Evolutionary conservation across 2,113 vertebrate species (phyloP), one percentile per base, ranked within the genome.

Genomic region (Scytalopus superciliaris): DNA sequence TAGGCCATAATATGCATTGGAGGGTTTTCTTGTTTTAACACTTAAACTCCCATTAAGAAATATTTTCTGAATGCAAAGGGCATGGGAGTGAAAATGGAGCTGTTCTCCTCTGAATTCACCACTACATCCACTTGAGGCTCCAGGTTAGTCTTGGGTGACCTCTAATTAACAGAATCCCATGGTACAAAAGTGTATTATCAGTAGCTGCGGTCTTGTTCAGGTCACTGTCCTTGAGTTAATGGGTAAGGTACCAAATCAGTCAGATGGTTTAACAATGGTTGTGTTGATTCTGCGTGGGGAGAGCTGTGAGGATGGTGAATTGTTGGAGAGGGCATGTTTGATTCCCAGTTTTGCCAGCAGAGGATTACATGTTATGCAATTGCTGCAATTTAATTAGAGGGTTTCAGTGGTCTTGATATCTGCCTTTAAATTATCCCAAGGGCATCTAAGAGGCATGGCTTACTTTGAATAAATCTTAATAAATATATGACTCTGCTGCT

Each of bases 391-490:
- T 87, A 92, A 89, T 95, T 82, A 68, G 7, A 92, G 57, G 10
- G 60, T 81, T 74, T 85, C 79, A 81, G 69, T 64, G 59, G 72
- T 63, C 90, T 93, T 88, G 89, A 82, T 96, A 90, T 73, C 89
- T 96, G 90, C 86, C 88, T 94, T 94, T 95, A 95, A 87, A 82
- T 96, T 84, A 86, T 78, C 88, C 80, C 85, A 86, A 78, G 94
- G 94, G 76, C 94, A 93, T 78, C 49, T 11, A 78, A 83, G 80
- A 68, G 53, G 80, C 84, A 89, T 30, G 66, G 44, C 88, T 82
- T 92, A 10, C 96, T 97, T 97, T 95, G 96, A 96, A 91, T 95
- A 95, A 97, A 94, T 97, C 96, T 97, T 96, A 87, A 88, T 93
- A 68, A 95, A 87, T 62, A 15, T 6, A 28, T 33, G 80, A 72